Percentiles rank a stretch among this genome's conserved stretches.
Evolutionary conservation across 2,113 vertebrate species (phyloP).

Genomic region (Microcebus griseorufus): DNA sequence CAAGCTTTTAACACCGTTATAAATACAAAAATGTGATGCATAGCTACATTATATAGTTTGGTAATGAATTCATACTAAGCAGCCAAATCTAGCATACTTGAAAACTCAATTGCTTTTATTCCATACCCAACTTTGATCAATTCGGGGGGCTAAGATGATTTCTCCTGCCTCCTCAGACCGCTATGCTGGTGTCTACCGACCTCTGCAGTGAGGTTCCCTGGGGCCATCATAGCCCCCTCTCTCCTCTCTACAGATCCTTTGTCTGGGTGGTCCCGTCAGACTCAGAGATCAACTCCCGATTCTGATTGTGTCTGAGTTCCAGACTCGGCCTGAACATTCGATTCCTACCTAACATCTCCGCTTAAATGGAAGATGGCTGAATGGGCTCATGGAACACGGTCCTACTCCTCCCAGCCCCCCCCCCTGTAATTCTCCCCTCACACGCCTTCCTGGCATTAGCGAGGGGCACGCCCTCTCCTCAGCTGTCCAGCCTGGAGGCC

Average conservation of each 20-base stretch:
- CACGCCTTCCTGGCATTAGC: background rate
- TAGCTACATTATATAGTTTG: no score
- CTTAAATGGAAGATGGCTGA: background rate
- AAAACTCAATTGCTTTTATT: background rate
- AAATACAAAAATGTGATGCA: background rate
- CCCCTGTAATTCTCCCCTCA: no score
- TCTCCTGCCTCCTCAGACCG: no score
- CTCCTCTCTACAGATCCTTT: background rate
- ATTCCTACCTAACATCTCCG: background rate
- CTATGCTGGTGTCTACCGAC: background rate
- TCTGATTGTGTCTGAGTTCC: background rate
- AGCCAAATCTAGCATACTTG: background rate
- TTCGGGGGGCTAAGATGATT: background rate
- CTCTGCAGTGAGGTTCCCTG: no score
- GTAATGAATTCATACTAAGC: background rate
- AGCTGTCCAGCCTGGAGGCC: no score
- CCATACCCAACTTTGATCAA: background rate
- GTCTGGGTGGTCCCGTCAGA: background rate
- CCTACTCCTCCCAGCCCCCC: no score
- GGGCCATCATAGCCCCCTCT: fast-evolving
- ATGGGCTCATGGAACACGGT: background rate
- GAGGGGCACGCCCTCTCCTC: fast-evolving
- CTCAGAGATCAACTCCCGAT: background rate
- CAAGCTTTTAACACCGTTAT: background rate
- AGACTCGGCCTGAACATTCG: background rate